Base-by-base conservation (phyloP, 2,888 invertebrate genomes). In the Flexamia atlantica region DNA sequence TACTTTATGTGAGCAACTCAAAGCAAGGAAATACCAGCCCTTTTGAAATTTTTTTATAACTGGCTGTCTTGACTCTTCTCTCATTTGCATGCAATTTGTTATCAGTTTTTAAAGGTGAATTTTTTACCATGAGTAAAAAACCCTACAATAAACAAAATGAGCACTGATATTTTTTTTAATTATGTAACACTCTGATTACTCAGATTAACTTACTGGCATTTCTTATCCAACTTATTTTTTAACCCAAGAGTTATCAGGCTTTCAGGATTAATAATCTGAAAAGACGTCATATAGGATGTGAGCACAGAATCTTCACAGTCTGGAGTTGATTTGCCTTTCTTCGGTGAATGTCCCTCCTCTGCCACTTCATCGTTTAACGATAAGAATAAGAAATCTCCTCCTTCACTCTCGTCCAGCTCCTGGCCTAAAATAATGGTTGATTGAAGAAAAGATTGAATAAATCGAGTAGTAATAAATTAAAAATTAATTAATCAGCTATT, bases 261-360 rank as follows among this genome's bases (percentile, higher is more conserved):
- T 23, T 82, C 82, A 20, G 82, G 82, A 46, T 72, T 82, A 17
- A 82, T 72, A 0, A 82, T 72, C 25, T 82, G 82, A 0, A 82
- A 20, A 12, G 50, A 53, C 1, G 57, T 23, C n/a, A 82, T 20
- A 30, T 25, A 72, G 14, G 30, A 30, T 0, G 32, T 5, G 1
- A 82, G 72, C 2, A 5, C 25, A 25, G 53, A 30, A 30, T 50
- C 60, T 0, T 81, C 36, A 25, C 81, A 81, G 40, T 25, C 17
- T 42, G 14, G 28, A 40, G 20, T 25, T 14, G 17, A 17, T 68
- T 81, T 82, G 17, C n/a, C 82, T 30, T 30, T 72, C 25, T 32
- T 57, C 0, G 36, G 4, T 3, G 28, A 25, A 30, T 82, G 3
- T n/a, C n/a, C n/a, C 14, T 3, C 30, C 20, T 82, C 53, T 32